A percentile compares a stretch with the other conserved stretches of the same genome.
Evolutionary conservation across 92 coral and sea anemone species (phyloP).

Genomic region (Epizoanthus rinbou): DNA sequence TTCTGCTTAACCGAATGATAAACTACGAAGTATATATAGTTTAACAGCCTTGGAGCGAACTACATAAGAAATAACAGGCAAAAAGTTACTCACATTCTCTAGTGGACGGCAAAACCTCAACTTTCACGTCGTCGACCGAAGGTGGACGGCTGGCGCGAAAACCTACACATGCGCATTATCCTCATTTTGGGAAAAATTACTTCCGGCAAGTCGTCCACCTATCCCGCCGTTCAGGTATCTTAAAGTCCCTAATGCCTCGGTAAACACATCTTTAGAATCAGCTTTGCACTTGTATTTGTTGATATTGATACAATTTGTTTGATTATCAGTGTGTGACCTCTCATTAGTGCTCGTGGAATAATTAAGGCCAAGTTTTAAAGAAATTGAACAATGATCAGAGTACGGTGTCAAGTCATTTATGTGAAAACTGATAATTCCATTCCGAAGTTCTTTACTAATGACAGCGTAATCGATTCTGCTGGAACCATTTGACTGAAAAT

Average conservation of each 20-base stretch:
- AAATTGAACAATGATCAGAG: not conserved
- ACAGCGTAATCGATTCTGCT: not conserved
- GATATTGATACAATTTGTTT: not conserved
- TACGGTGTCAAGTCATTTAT: not conserved
- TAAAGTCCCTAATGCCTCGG: not conserved
- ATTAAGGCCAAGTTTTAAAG: not conserved
- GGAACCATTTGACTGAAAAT: not conserved
- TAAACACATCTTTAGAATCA: not conserved
- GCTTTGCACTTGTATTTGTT: not conserved
- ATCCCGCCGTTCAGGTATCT: conserved; percentile 2
- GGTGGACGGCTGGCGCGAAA: conserved; percentile 18
- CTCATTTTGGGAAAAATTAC: not conserved
- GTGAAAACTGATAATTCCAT: not conserved
- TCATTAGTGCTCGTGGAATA: not conserved
- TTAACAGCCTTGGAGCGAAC: not conserved
- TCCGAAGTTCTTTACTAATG: not conserved
- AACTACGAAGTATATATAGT: too few relatives aligned
- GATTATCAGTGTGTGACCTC: not conserved
- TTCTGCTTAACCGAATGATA: too few relatives aligned
- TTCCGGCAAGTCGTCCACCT: conserved; percentile 15
- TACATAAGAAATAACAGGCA: not conserved
- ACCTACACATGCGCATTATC: too few relatives aligned
- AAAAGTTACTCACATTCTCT: not conserved
- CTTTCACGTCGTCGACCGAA: too few relatives aligned
- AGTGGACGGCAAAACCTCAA: too few relatives aligned